Base-by-base conservation (phyloP, 2,888 invertebrate species). In the Anodontia alba region DNA sequence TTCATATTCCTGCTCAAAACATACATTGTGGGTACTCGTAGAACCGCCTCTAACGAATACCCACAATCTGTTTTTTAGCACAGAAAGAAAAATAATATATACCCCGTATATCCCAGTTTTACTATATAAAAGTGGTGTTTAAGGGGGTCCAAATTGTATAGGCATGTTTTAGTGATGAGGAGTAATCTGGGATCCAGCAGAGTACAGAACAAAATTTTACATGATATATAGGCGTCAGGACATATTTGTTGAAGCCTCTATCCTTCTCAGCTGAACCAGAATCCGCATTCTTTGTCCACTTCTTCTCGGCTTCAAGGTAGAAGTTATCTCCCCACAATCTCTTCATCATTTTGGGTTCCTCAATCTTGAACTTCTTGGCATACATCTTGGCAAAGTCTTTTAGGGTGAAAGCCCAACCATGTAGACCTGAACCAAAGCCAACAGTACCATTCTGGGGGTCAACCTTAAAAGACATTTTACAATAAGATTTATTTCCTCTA, bases 341-440 rank as follows among this genome's bases (percentile, higher is more conserved):
- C 90, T 97, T 98, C 99, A 99, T 99, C 93, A 99, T 96, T 95
- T 99, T 99, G 72, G 97, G 97, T 95, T 99, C 92, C 23, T 91
- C 91, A 98, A 92, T 90, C 96, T 99, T 98, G 96, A 99, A 99
- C 95, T 99, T 99, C 94, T 98, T 98, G 43, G 99, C 97, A 95
- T 99, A 99, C 97, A 99, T 98, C 95, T 99, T 99, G 69, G 99
- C 96, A 96, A 99, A 99, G 96, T 99, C 99, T 96, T 99, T 99
- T 89, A 99, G 96, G 86, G 99, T 99, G 95, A 99, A 99, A 72
- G 99, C 99, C 99, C 99, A 99, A 87, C 99, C 99, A 95, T 99
- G 99, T 86, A 99, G 97, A 93, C 99, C 99, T 36, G 99, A 99
- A 84, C 99, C 99, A 95, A 99, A 99, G 94, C 99, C 99, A 85